Base-by-base conservation (phyloP, 2,888 invertebrate species). In the Acrocyrtus sp. region DNA sequence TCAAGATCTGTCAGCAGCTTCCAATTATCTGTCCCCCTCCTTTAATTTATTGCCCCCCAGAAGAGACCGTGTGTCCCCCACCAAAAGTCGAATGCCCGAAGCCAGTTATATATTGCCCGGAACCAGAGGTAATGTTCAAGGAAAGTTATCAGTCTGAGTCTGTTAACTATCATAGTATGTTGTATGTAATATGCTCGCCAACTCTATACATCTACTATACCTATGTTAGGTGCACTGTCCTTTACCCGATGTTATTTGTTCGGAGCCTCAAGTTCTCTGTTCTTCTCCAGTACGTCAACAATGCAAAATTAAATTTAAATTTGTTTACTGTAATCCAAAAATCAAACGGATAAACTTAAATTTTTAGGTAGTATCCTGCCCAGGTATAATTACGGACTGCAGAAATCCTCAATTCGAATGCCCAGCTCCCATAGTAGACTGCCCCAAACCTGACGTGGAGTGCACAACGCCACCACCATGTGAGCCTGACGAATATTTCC, bases 11-110 rank as follows among this genome's bases (percentile, higher is more conserved):
- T 24, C 70, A 70, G 17, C 43, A 45, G 22, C 57, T 57, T n/a
- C 57, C 75, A 12, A 75, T 75, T 22, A 67, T 75, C 22, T 75
- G 75, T 22, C 75, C 75, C n/a, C 51, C 72, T 3, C 75, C 75
- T 24, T 26, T 75, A 1, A 68, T 54, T 17, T 62, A 60, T 21
- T 75, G 75, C 21, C 62, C 61, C 2, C 72, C 72, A 2, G 75
- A 67, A 48, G 24, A 27, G 24, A 72, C 67, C 0, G 24, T 41
- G 2, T 75, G 75, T 21, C 53, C 65, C 3, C 53, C 51, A 15
- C 66, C 75, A 1, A 51, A 45, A 5, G 19, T 72, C 5, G 27
- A 54, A 0, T 75, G 75, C 21, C 61, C 66, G n/a, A 53, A 66
- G 3, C 75, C 75, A 17, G 29, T 39, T 2, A 48, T 72, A 6